A percentile compares a stretch with the other conserved stretches of the same genome.
These are phyloP conservation scores for Catostomus latipinnis DNA, from an alignment of 2,797 vertebrate genomes.

Conservation along the genomic window DNA sequence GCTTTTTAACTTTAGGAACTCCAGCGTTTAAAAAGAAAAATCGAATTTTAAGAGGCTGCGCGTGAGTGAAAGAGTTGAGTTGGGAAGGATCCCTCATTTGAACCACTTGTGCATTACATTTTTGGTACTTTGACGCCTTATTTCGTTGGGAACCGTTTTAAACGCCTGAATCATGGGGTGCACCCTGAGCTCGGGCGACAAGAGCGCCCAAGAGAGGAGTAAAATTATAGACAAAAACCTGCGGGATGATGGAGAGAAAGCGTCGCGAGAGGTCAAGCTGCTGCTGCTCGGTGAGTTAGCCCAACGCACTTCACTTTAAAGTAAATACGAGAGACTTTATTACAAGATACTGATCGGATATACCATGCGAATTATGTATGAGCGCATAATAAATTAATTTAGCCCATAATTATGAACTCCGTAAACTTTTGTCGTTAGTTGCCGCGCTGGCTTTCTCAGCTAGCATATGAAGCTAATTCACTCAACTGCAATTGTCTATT, in stretches of 20 bases:
- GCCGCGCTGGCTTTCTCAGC: not conserved
- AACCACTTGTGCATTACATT: constrained; percentile 28
- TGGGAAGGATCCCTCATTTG: constrained; percentile 25
- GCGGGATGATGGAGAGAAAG: constrained; percentile 96
- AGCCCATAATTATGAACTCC: not conserved
- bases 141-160: constrained; percentile 49
- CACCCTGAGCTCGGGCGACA: constrained; percentile 95
- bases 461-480: constrained; percentile 31
- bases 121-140: constrained; percentile 35
- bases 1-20: not conserved
- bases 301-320: not conserved
- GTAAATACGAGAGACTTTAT: too few relatives aligned
- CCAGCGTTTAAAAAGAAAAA: not conserved
- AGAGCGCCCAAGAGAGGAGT: constrained; percentile 95
- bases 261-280: constrained; percentile 96
- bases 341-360: rapidly evolving
- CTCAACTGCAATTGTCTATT: not conserved
- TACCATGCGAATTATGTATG: not conserved
- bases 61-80: constrained; percentile 61
- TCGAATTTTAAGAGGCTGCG: constrained; percentile 54
- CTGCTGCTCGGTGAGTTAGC: constrained; percentile 91
- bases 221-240: constrained; percentile 98
- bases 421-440: constrained; percentile 13
- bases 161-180: constrained; percentile 86
- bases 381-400: not conserved